phyloP scores from a whole-genome alignment of 2,888 invertebrate species.

The Mesorhabditis belari region DNA sequence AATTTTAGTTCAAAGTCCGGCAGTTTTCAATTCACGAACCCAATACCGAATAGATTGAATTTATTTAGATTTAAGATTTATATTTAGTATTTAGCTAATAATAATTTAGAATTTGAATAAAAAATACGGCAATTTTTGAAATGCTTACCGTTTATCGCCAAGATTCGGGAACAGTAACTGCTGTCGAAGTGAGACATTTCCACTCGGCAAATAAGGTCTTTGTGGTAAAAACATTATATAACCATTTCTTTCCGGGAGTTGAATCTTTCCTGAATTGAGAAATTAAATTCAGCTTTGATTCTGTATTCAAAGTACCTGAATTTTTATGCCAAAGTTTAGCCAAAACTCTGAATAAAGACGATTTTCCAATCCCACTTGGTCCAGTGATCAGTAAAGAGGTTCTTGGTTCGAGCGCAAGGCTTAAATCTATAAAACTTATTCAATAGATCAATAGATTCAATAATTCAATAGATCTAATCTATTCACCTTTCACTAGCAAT shows the following conservation, averaged over 20 bases:
- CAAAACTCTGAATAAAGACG: conserved; percentile 78
- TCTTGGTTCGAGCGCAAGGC: conserved; percentile 55
- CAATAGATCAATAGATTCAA: conserved; percentile 8
- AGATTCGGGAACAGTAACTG: conserved; percentile 51
- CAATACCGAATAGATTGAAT: too few species aligned
- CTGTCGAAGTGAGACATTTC: conserved; percentile 57
- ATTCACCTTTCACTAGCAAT: conserved; percentile 17
- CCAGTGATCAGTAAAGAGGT: conserved; percentile 74
- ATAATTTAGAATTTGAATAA: too few species aligned
- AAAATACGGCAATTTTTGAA: neutral
- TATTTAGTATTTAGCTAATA: too few species aligned
- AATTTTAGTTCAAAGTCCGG: too few species aligned
- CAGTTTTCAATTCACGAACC: too few species aligned
- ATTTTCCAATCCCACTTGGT: conserved; percentile 90
- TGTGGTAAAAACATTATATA: conserved; percentile 60
- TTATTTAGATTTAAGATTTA: too few species aligned
- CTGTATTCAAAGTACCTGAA: conserved; percentile 28
- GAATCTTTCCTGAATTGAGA: conserved; percentile 9
- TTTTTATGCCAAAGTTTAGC: conserved; percentile 83
- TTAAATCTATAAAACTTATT: conserved; percentile 27
- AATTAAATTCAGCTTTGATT: neutral
- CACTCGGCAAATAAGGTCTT: conserved; percentile 58
- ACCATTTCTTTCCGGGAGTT: conserved; percentile 33
- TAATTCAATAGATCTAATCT: neutral
- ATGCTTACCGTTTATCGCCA: neutral